Conservation (phyloP, 1,140 invertebrate genomes). For the Pissodes strobi region DNA sequence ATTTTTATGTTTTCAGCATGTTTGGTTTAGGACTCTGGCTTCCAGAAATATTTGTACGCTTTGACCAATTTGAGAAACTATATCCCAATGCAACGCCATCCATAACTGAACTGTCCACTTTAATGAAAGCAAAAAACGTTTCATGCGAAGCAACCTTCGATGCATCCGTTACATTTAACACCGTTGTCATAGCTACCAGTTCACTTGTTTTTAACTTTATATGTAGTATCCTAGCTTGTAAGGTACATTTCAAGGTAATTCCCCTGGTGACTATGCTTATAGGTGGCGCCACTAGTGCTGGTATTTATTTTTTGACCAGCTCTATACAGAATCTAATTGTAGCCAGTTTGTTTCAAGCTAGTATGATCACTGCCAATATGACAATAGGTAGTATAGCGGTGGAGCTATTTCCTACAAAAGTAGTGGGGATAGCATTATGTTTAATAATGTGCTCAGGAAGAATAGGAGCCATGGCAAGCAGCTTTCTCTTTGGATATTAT, state of each 20-base stretch:
- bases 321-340: constrained; percentile 59
- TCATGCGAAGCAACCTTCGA: constrained; percentile 51
- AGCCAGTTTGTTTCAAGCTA: constrained; percentile 61
- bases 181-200: constrained; percentile 57
- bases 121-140: constrained; percentile 29
- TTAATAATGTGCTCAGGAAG: constrained; percentile 60
- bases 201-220: constrained; percentile 57
- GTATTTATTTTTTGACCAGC: constrained; percentile 60
- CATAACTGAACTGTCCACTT: constrained; percentile 57
- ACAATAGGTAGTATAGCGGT: constrained; percentile 61
- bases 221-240: constrained; percentile 54
- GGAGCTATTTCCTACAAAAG: constrained; percentile 61
- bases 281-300: constrained; percentile 56
- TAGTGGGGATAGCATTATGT: constrained; percentile 60
- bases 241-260: constrained; percentile 45
- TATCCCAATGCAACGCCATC: constrained; percentile 58
- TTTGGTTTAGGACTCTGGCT: constrained; percentile 74
- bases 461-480: constrained; percentile 61
- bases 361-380: constrained; percentile 63
- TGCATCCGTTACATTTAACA: constrained; percentile 57
- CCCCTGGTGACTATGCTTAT: constrained; percentile 58
- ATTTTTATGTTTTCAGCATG: constrained; percentile 59
- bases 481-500: constrained; percentile 60
- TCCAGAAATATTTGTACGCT: constrained; percentile 68
- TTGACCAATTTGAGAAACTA: constrained; percentile 57